These are phyloP conservation scores for Xiphorhynchus elegans DNA, from an alignment of 2,113 vertebrate species.

Conservation along the genomic window DNA sequence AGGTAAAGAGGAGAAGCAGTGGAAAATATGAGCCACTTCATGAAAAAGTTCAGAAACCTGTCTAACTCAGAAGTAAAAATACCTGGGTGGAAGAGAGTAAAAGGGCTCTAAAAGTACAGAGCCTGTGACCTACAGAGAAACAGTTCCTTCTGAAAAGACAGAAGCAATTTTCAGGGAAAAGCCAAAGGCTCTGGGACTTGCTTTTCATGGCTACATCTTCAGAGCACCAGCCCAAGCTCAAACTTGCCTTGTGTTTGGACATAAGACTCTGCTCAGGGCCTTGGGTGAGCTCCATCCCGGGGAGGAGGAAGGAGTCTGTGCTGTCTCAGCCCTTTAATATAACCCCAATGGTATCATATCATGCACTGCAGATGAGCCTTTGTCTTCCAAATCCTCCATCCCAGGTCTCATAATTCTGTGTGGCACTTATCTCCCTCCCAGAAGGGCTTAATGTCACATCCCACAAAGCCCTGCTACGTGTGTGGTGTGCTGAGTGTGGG, in stretches of 20 bases:
- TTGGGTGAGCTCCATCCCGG: slow-evolving; percentile 19
- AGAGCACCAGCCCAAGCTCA: slow-evolving; percentile 5
- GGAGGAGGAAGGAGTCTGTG: not conserved
- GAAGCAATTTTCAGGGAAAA: not conserved
- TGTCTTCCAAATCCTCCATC: not conserved
- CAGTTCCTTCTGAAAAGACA: not conserved
- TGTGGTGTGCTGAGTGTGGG: not conserved
- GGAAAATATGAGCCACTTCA: slow-evolving; percentile 35
- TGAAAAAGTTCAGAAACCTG: not conserved
- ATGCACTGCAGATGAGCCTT: not conserved
- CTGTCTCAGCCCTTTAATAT: not conserved
- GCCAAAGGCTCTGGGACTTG: not conserved
- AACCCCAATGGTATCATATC: not conserved
- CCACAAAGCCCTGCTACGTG: not conserved
- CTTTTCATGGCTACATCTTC: not conserved
- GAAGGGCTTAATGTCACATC: not conserved
- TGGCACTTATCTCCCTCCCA: not conserved
- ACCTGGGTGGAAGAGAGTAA: not conserved
- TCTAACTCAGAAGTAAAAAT: not conserved
- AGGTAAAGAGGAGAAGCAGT: not conserved
- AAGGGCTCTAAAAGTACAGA: not conserved
- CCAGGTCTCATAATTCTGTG: not conserved
- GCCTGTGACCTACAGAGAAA: not conserved
- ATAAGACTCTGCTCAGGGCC: slow-evolving; percentile 15
- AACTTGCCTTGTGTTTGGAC: slow-evolving; percentile 49